These are phyloP conservation scores for Eupristina koningsbergeri DNA, from an alignment of 1,140 invertebrate genomes.

Conservation along the genomic window DNA sequence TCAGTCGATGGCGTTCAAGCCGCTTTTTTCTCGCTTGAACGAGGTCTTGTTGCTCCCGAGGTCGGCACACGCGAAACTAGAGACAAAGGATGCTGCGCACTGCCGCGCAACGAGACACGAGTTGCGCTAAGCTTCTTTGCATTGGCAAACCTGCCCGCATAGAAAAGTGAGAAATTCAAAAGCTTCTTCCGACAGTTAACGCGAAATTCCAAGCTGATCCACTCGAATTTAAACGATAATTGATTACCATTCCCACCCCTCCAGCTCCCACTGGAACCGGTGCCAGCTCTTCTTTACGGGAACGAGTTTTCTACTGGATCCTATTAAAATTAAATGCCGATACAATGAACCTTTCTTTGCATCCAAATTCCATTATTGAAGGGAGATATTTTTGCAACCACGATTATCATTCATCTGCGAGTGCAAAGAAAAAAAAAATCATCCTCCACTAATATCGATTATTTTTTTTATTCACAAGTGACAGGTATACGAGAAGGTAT, in stretches of 20 bases:
- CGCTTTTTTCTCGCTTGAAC: too few species aligned
- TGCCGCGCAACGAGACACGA: neutral
- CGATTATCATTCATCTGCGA: neutral
- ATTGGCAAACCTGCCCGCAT: neutral
- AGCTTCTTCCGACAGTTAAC: neutral
- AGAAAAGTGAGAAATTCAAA: neutral
- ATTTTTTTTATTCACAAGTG: neutral
- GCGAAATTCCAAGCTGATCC: neutral
- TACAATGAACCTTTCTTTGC: neutral
- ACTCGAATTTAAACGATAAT: neutral
- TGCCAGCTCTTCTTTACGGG: too few species aligned
- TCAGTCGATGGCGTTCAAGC: too few species aligned
- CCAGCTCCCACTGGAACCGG: too few species aligned
- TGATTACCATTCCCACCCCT: neutral
- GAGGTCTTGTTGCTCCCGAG: neutral
- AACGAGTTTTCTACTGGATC: too few species aligned
- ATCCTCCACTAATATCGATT: neutral
- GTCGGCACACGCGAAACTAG: neutral
- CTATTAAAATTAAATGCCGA: neutral
- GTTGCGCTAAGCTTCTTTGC: neutral
- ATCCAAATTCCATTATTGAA: too few species aligned
- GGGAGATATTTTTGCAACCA: neutral
- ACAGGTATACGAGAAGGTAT: too few species aligned
- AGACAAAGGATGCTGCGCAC: constrained; percentile 61
- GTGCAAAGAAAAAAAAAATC: neutral